Base-by-base conservation (phyloP, 1,140 invertebrate genomes). In the Drosophila chauvacae region DNA sequence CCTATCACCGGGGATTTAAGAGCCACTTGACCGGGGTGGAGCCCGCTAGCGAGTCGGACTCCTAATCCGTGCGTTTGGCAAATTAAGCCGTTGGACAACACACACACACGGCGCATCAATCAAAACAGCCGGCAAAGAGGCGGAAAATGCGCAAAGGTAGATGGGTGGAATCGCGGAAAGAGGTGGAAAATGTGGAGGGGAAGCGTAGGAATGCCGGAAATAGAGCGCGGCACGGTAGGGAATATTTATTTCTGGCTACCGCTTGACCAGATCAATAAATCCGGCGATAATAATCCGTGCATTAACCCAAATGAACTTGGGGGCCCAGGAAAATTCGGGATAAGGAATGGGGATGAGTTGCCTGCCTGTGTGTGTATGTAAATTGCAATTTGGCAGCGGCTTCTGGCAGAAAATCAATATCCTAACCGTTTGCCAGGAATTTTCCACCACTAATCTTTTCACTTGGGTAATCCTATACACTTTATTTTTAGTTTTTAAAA, bases 81-180 rank as follows among this genome's bases (percentile, higher is more conserved):
- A 90, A 90, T 88, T 84, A 90, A 90, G 85, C 51, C 69, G 63
- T 84, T 68, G 39, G 53, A 68, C n/a, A n/a, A 65, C 42, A 75
- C 74, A 75, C 74, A 50, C 76, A 63, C 62, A 28, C 13, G 47
- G 35, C 57, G 53, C 74, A 69, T 71, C 74, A 82, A 78, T 63
- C 58, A 58, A 45, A 72, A 55, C 59, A 75, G 42, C 71, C 78
- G 77, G 71, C 23, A 55, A 47, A 48, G 18, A 18, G 64, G 68
- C 10, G 35, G 18, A 56, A 39, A 59, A 56, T 55, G 48, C 14
- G 55, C 35, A 57, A 39, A 57, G 14, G 35, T 28, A 41, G 28
- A 39, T 28, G 37, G 7, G 41, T 18, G 16, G 60, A 41, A 26
- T 16, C 10, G 35, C 51, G 33, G 20, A 55, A 37, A 37, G 28